A percentile compares a stretch with the other conserved stretches of the same genome.
Evolutionary conservation across 2,113 vertebrate genomes (phyloP).

Genomic region (Hippotragus niger): DNA sequence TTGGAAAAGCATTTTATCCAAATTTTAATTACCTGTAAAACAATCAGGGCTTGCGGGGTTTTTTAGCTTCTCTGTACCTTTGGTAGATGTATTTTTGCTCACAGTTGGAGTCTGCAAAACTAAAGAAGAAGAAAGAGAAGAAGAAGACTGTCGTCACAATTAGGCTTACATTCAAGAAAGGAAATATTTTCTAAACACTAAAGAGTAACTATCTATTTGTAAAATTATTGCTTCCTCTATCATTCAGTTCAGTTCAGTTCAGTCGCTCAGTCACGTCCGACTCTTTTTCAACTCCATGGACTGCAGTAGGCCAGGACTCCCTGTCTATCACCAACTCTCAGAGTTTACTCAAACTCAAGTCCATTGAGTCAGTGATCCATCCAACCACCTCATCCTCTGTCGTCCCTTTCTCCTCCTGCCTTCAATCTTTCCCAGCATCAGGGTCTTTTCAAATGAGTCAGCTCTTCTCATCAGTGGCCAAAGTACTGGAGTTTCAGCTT

Average conservation of each 20-base stretch:
- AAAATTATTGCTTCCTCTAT: not conserved
- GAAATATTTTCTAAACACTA: slow-evolving; percentile 20
- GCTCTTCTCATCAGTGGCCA: not conserved
- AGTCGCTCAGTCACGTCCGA: not conserved
- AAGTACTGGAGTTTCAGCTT: not conserved
- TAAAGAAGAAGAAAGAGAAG: slow-evolving; percentile 22
- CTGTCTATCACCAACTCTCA: not conserved
- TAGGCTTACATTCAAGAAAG: not conserved
- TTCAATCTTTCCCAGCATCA: not conserved
- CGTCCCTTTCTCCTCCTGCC: fast-evolving
- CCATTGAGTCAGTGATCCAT: not conserved
- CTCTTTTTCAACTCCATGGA: not conserved
- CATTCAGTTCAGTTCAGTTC: not conserved
- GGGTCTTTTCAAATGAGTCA: not conserved
- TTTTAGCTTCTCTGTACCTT: slow-evolving; percentile 51
- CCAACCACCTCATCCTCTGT: not conserved
- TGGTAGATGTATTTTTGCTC: slow-evolving; percentile 41
- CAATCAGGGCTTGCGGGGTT: not conserved
- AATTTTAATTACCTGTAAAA: slow-evolving; percentile 78
- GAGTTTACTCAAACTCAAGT: not conserved
- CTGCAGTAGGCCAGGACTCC: not conserved
- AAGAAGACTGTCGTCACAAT: not conserved
- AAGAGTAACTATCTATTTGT: not conserved
- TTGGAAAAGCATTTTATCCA: not conserved
- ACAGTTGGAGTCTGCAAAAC: slow-evolving; percentile 46